Base-by-base conservation (phyloP, 2,797 vertebrate genomes). In the Antrozous pallidus region DNA sequence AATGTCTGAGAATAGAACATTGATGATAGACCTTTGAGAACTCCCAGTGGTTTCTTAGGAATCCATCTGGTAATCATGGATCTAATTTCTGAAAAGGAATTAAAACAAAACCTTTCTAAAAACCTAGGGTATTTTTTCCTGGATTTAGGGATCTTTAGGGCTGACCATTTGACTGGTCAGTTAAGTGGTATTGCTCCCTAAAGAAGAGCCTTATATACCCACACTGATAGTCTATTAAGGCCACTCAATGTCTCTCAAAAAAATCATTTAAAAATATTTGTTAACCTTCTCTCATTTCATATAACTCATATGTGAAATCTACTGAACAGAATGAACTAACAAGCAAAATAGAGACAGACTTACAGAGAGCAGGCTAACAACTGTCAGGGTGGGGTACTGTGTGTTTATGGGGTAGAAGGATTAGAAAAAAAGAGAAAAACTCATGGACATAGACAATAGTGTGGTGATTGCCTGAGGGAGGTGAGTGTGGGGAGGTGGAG, bases 21-120 rank as follows among this genome's bases (percentile, higher is more conserved):
- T 49, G 67, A 89, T 65, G 42, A 47, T 31, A 54, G 1, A 36
- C 11, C 42, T 91, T 49, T 92, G 73, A 88, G 36, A 65, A 81
- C 31, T 83, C 38, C 51, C 42, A 13, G 45, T 38, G 26, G 78
- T 84, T 11, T 73, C 11, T 42, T 71, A 69, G 71, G 63, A 47
- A 58, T 45, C n/a, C 13, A 70, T 58, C 45, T 65, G 28, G 24
- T 75, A 75, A 49, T 70, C 24, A 31, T 51, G 24, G 26, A 80
- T 45, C 22, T 67, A 93, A 67, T 54, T 69, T n/a, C 73, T 18
- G 91, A 71, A 88, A 67, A 93, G 54, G 11, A 89, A 73, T 89
- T 45, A 63, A 94, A 79, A 38, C 14, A 51, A 79, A 49, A 24
- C 33, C 5, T 90, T 87, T 8, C 71, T 95, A 61, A 79, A 96